Base-by-base conservation (phyloP, 2,113 vertebrate species). In the Planiliza haematocheilus region DNA sequence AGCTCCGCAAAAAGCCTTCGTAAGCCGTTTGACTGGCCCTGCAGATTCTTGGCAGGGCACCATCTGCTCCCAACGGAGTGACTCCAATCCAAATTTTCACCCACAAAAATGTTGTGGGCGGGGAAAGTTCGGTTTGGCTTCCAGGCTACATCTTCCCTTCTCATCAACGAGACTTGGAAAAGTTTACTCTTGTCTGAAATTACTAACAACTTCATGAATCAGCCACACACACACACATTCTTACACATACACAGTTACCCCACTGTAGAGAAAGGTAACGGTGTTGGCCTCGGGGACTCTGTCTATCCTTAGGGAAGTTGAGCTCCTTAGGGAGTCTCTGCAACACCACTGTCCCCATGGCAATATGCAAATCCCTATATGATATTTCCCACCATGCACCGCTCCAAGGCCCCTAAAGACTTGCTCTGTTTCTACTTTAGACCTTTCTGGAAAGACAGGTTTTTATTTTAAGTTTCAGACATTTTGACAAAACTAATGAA, bases 331-430 rank as follows among this genome's bases (percentile, higher is more conserved):
- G 86, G 84, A 88, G 70, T 79, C 39, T 8, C 83, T 68, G 84
- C 77, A 91, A 84, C 89, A 84, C 82, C 77, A 84, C 81, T 84
- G 81, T 88, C 86, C 90, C 85, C 62, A 67, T 85, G 86, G 91
- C 88, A 75, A 89, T 91, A 92, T 90, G 86, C 82, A 88, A 90
- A 90, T 87, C 59, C 74, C 79, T 61, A 70, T 83, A 80, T 85
- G 86, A 90, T 89, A 83, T 87, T 84, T 88, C 84, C 74, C 82
- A 88, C 63, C 84, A 83, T 83, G 85, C 80, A 80, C 72, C 48
- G 38, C 81, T 89, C 49, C 36, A 56, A 88, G 65, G 61, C 70
- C 85, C 79, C 74, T 74, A 67, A 87, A 89, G 84, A 87, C 52
- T 60, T 48, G 60, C 85, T 80, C 74, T 70, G 64, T 83, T 78